Base-by-base conservation (phyloP, 2,797 vertebrate genomes). In the Ctenopoma multispine region DNA sequence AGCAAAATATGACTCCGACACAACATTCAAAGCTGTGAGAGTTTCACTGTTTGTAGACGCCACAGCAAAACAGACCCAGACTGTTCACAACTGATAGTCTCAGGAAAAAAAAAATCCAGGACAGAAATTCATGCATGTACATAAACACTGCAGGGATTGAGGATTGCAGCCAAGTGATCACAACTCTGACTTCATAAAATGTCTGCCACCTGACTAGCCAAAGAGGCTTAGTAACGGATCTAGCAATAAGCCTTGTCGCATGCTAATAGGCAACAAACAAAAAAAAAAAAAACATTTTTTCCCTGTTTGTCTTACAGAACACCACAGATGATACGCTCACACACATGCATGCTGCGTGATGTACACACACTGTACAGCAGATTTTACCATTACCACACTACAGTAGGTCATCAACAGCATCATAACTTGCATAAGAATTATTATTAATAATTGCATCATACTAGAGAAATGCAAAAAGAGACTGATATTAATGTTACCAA, bases 161-260 rank as follows among this genome's bases (percentile, higher is more conserved):
- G 73, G 20, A 72, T 27, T 68, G 55, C 70, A 77, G 82, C 75
- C 78, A 82, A 87, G 75, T 81, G 75, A 84, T 80, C 81, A 80
- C 73, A 86, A 82, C 84, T 74, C 75, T 80, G 82, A 88, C 80
- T 82, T 83, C 72, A 83, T 82, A 81, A 90, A 89, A 87, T 83
- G 67, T 87, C 89, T 84, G 82, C 81, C 86, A 82, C 84, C 89
- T 92, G 90, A 92, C 83, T 89, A 89, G 85, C 81, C 87, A 89
- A 91, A 93, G 90, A 86, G 83, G 91, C 90, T 93, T 92, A 92
- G 85, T 83, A 82, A 86, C 73, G 80, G 85, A 88, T 90, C 88
- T 77, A 84, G 83, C 82, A 78, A 71, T 91, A 91, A 93, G 88
- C 84, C 68, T 54, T 15, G 81, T 93, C 91, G 93, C 91, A 93